A percentile compares a stretch with the other conserved stretches of the same genome.
Evolutionary conservation across 2,113 vertebrate species (phyloP).

Genomic region (rat (Rattus norvegicus)): GRCr8 NC_086039.1:15299001-15299500

Average conservation of each 20-base stretch:
- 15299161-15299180: neutral
- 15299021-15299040: neutral
- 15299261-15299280: constrained; percentile 4
- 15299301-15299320: constrained; percentile 9
- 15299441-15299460: neutral
- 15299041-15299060: neutral
- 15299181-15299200: neutral
- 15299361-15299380: neutral
- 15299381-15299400: neutral
- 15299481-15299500: neutral
- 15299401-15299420: neutral
- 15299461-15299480: neutral
- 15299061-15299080: neutral
- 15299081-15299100: neutral
- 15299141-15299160: neutral
- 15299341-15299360: neutral
- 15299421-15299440: neutral
- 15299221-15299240: neutral
- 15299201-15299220: neutral
- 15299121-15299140: neutral
- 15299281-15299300: constrained; percentile 3
- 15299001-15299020: constrained; percentile 56
- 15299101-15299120: neutral
- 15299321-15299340: neutral
- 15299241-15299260: neutral